Percentiles rank a stretch among this genome's conserved stretches.
Conservation (phyloP, 1,140 invertebrate genomes). For the Ceratina calcarata region DNA sequence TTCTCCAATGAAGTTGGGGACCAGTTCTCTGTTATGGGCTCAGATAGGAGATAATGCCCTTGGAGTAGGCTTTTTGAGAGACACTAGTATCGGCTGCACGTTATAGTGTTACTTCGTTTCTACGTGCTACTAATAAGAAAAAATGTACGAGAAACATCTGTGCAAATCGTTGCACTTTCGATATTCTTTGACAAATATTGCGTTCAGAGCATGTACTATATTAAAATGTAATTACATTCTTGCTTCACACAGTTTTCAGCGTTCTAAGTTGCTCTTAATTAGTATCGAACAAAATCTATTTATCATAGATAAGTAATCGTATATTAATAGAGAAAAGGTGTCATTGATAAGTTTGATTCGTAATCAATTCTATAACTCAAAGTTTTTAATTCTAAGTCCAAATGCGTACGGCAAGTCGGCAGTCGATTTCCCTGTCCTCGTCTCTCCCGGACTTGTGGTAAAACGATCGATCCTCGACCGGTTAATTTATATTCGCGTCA, state of each 20-base stretch:
- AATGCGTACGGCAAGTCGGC: not conserved
- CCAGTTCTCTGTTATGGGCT: not conserved
- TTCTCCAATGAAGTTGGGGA: not conserved
- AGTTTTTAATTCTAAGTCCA: not conserved
- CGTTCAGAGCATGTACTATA: not conserved
- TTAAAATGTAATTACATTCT: not conserved
- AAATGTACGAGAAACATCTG: no score
- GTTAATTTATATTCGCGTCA: conserved; percentile 47
- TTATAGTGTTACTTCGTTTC: not conserved
- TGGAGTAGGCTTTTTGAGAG: not conserved
- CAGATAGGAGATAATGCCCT: not conserved
- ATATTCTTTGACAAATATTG: not conserved
- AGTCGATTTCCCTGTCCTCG: not conserved
- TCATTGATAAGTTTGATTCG: no score
- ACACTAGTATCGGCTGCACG: not conserved
- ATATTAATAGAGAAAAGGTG: no score
- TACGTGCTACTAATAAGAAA: no score
- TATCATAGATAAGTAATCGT: no score
- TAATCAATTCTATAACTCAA: not conserved
- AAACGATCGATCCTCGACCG: conserved; percentile 29
- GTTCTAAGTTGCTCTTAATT: no score
- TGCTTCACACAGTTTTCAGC: no score
- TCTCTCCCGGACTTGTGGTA: conserved; percentile 8
- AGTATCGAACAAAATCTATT: no score
- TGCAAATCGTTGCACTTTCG: no score